Conservation (phyloP, 2,888 invertebrate species). For the Caenorhabditis virilis region DNA sequence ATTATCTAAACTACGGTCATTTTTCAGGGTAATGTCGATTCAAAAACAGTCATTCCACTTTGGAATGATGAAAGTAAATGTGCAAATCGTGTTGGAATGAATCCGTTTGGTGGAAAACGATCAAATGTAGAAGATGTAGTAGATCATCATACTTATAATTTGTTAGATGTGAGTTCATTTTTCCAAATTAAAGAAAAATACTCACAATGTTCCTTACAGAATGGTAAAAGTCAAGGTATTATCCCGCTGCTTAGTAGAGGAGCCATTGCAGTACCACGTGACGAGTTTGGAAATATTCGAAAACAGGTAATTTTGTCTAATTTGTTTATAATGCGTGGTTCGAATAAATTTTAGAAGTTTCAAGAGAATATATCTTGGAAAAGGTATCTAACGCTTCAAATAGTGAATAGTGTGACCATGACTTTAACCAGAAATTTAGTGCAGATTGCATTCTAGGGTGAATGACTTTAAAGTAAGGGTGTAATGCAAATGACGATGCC, state of each 20-base stretch:
- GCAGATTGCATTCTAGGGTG: too few relatives aligned
- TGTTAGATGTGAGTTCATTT: slow-evolving; percentile 30
- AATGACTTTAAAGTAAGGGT: too few relatives aligned
- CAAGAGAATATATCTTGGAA: too few relatives aligned
- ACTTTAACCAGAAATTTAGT: too few relatives aligned
- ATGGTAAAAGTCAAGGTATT: slow-evolving; percentile 36
- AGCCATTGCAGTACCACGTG: slow-evolving; percentile 33
- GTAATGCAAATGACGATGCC: too few relatives aligned
- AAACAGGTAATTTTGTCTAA: slow-evolving; percentile 42
- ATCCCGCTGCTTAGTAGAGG: slow-evolving; percentile 50
- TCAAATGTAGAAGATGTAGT: slow-evolving; percentile 53
- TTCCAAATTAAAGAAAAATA: too few relatives aligned
- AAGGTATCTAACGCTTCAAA: too few relatives aligned
- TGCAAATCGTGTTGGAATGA: slow-evolving; percentile 47
- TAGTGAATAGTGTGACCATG: too few relatives aligned
- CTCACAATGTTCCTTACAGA: slow-evolving; percentile 24
- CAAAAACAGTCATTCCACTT: slow-evolving; percentile 60
- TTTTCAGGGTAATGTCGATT: slow-evolving; percentile 57
- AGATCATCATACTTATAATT: slow-evolving; percentile 58
- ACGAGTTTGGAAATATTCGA: slow-evolving; percentile 49
- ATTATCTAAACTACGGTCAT: not conserved
- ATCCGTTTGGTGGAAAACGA: slow-evolving; percentile 56
- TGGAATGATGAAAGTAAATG: slow-evolving; percentile 49
- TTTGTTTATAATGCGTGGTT: too few relatives aligned
- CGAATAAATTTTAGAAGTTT: too few relatives aligned